A percentile compares a stretch with the other conserved stretches of the same genome.
These are phyloP conservation scores for Trachemys scripta DNA, from an alignment of 2,113 vertebrate genomes.

Conservation along the genomic window DNA sequence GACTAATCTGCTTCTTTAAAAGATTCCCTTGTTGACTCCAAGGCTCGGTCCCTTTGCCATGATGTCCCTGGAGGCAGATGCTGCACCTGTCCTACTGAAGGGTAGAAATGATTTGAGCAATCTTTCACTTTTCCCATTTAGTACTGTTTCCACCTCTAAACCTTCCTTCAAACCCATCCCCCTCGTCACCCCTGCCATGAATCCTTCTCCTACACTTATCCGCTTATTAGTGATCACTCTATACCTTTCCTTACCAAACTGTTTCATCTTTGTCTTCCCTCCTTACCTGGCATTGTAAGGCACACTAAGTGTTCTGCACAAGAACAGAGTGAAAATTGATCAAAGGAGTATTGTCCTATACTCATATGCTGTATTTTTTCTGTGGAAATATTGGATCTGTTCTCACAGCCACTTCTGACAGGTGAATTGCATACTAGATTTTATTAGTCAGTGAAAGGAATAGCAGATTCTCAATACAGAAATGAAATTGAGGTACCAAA, in stretches of 20 bases:
- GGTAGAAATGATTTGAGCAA: neutral
- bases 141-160: neutral
- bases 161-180: neutral
- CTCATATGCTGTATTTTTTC: neutral
- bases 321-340: neutral
- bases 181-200: too few relatives aligned
- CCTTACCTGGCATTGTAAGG: rapidly evolving
- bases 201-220: neutral
- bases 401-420: neutral
- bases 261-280: rapidly evolving
- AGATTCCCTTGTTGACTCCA: neutral
- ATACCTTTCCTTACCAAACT: neutral
- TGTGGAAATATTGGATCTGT: neutral
- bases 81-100: neutral
- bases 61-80: neutral
- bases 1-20: neutral
- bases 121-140: neutral
- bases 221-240: neutral
- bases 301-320: neutral
- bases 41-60: neutral
- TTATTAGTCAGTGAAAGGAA: neutral
- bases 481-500: neutral
- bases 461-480: neutral
- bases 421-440: neutral
- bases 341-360: rapidly evolving